Percentiles rank a stretch among this genome's conserved stretches.
Conservation (phyloP, 2,888 invertebrate genomes). For the Deroplatys truncata region DNA sequence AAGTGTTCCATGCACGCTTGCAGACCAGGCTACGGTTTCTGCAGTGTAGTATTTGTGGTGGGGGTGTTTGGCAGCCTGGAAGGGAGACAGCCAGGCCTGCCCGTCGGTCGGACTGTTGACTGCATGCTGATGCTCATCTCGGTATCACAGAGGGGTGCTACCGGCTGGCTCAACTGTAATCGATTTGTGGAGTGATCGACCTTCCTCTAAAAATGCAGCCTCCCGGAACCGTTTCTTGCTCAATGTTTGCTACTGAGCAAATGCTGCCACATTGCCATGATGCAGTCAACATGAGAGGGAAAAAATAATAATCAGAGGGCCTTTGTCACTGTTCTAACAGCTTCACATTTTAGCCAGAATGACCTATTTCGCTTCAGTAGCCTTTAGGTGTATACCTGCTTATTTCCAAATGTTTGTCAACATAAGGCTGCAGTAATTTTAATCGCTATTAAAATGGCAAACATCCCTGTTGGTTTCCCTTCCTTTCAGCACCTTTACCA, state of each 20-base stretch:
- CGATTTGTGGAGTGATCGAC: conserved; percentile 17
- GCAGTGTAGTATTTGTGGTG: neutral
- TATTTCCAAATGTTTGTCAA: no score
- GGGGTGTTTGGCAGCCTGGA: neutral
- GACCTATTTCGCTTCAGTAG: no score
- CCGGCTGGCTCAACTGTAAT: neutral
- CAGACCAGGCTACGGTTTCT: neutral
- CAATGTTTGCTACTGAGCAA: neutral
- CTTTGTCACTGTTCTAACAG: no score
- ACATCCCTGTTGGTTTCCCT: no score
- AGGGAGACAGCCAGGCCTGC: neutral
- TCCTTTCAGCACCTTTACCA: no score
- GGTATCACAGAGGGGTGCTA: neutral
- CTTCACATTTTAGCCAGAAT: no score
- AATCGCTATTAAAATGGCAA: no score
- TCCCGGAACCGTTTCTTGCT: neutral
- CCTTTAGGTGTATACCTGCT: no score
- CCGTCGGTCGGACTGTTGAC: neutral
- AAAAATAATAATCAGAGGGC: no score
- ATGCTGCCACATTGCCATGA: no score
- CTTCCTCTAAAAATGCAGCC: neutral
- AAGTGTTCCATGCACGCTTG: neutral
- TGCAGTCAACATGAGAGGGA: no score
- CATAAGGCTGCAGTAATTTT: no score
- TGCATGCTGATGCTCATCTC: conserved; percentile 13